phyloP scores from a whole-genome alignment of 1,140 invertebrate genomes.

The Spodoptera litura region DNA sequence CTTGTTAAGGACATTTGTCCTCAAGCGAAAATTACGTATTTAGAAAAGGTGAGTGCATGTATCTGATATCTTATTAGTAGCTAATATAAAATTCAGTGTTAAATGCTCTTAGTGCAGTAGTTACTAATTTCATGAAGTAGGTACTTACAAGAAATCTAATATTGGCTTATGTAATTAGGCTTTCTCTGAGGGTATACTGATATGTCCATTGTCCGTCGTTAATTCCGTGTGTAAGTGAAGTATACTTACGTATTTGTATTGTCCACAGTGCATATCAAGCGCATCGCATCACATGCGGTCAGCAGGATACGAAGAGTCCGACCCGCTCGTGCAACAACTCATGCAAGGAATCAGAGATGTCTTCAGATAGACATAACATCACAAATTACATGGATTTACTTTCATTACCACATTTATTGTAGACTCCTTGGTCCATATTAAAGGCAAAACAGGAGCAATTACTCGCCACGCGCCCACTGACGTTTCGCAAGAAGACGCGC shows the following conservation, averaged over 20 bases:
- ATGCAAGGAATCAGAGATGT: constrained; percentile 67
- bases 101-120: no score
- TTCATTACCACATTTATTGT: background rate
- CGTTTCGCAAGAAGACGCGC: no score
- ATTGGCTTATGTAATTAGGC: no score
- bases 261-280: constrained; percentile 76
- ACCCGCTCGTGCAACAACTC: constrained; percentile 61
- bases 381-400: background rate
- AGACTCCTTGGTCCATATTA: background rate
- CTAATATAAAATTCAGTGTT: no score
- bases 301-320: constrained; percentile 68
- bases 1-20: constrained; percentile 72
- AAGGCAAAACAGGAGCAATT: no score
- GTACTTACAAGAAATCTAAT: no score
- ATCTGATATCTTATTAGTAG: background rate
- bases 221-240: no score
- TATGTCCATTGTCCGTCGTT: no score
- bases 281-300: constrained; percentile 74
- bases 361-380: constrained; percentile 61
- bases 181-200: no score
- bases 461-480: no score
- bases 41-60: constrained; percentile 73
- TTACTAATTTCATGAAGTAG: no score
- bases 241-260: background rate
- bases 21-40: constrained; percentile 69